phyloP scores from a whole-genome alignment of 2,888 invertebrate species.

The Chromoteleia sp. region DNA sequence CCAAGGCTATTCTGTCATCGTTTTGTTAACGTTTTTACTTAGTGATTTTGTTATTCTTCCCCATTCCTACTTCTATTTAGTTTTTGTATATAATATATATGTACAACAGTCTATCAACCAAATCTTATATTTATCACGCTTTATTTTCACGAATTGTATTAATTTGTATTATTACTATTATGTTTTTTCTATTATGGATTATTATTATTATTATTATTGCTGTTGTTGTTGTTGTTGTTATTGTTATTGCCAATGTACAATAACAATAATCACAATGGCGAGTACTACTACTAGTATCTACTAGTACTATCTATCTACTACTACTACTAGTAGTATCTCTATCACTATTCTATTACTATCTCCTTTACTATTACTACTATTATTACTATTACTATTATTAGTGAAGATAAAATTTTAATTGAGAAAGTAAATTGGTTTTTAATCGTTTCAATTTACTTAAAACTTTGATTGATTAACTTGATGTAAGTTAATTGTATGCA shows the following conservation, averaged over 20 bases:
- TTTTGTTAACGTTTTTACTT: conserved; percentile 16
- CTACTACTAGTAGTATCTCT: no score
- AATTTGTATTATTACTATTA: conserved; percentile 6
- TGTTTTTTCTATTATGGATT: not conserved
- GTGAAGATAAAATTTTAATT: no score
- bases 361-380: conserved; percentile 9
- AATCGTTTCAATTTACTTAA: no score
- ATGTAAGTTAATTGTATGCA: no score
- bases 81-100: conserved; percentile 21
- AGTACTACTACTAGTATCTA: no score
- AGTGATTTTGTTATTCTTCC: not conserved
- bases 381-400: no score
- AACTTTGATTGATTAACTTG: no score
- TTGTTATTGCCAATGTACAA: no score
- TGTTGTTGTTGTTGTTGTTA: conserved; percentile 11
- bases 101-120: conserved; percentile 4
- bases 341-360: no score
- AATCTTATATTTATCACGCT: conserved; percentile 9
- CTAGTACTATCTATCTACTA: no score
- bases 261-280: no score
- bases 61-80: not conserved
- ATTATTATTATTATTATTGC: conserved; percentile 5
- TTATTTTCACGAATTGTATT: conserved; percentile 10
- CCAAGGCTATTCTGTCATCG: conserved; percentile 21
- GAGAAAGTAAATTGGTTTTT: no score